A percentile compares a stretch with the other conserved stretches of the same genome.
phyloP scores from a whole-genome alignment of 2,797 vertebrate genomes.

The Crenuchus spilurus region DNA sequence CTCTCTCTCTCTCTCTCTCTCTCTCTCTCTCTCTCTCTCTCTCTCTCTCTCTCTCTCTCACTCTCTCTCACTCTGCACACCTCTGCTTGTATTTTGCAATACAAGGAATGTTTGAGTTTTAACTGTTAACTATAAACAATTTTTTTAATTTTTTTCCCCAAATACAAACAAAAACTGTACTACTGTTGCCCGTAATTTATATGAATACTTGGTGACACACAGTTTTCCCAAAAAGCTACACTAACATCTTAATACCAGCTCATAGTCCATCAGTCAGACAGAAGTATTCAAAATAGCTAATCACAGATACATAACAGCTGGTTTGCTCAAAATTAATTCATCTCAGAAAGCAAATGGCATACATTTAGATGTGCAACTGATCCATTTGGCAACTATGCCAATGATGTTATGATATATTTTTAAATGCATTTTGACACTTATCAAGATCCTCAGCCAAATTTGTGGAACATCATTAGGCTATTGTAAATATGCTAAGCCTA shows the following conservation, averaged over 20 bases:
- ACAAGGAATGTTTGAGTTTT: background rate
- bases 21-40: too few relatives aligned
- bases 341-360: slow-evolving; percentile 47
- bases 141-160: background rate
- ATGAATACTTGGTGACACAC: background rate
- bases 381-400: slow-evolving; percentile 48
- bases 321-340: slow-evolving; percentile 56
- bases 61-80: slow-evolving; percentile 57
- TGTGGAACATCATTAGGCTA: slow-evolving; percentile 35
- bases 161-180: too few relatives aligned
- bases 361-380: slow-evolving; percentile 46
- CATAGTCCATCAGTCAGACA: slow-evolving; percentile 28
- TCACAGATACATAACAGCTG: slow-evolving; percentile 54
- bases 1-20: too few relatives aligned
- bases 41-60: slow-evolving; percentile 62
- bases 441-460: slow-evolving; percentile 41
- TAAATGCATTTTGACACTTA: slow-evolving; percentile 42
- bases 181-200: background rate
- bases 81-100: slow-evolving; percentile 43
- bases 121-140: background rate
- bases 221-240: background rate
- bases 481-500: slow-evolving; percentile 34
- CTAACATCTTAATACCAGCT: slow-evolving; percentile 25
- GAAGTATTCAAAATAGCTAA: slow-evolving; percentile 45
- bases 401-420: slow-evolving; percentile 52